Conservation (phyloP, 2,888 invertebrate genomes). For the Eucera pruinosa region DNA sequence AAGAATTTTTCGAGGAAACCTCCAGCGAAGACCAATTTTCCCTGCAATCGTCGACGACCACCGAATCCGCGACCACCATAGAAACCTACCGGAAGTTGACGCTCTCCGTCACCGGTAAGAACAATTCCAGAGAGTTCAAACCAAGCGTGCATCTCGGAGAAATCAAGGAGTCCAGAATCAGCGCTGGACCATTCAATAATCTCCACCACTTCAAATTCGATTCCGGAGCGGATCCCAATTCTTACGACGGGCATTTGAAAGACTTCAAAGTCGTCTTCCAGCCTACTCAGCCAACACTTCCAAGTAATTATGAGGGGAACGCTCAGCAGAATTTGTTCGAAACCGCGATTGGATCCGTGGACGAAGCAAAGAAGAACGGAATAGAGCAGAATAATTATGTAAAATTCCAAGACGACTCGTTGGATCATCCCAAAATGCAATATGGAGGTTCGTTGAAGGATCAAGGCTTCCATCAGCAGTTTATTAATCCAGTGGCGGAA, state of each 20-base stretch:
- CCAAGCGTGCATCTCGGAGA: slow-evolving; percentile 78
- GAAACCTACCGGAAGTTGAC: neutral
- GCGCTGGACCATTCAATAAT: slow-evolving; percentile 68
- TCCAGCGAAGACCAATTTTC: slow-evolving; percentile 6
- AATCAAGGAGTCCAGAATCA: slow-evolving; percentile 63
- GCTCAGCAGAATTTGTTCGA: slow-evolving; percentile 10
- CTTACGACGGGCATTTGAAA: slow-evolving; percentile 23
- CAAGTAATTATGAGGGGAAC: neutral
- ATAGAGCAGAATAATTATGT: slow-evolving; percentile 26
- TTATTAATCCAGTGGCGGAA: slow-evolving; percentile 9
- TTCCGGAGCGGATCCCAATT: slow-evolving; percentile 29
- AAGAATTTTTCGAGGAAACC: slow-evolving; percentile 12
- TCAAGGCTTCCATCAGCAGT: slow-evolving; percentile 14
- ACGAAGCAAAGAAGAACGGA: slow-evolving; percentile 6
- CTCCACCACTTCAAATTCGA: slow-evolving; percentile 71
- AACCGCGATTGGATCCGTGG: neutral
- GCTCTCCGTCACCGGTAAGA: neutral
- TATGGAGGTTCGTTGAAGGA: slow-evolving; percentile 17
- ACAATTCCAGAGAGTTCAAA: slow-evolving; percentile 43
- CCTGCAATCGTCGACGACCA: slow-evolving; percentile 4
- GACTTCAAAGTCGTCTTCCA: slow-evolving; percentile 12
- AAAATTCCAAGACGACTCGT: slow-evolving; percentile 67
- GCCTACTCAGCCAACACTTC: neutral
- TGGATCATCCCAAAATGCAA: slow-evolving; percentile 4
- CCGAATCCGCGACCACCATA: neutral